Percentiles rank a stretch among this genome's conserved stretches.
These are phyloP conservation scores for Caretta caretta DNA, from an alignment of 2,113 vertebrate species.

Conservation along the genomic window DNA sequence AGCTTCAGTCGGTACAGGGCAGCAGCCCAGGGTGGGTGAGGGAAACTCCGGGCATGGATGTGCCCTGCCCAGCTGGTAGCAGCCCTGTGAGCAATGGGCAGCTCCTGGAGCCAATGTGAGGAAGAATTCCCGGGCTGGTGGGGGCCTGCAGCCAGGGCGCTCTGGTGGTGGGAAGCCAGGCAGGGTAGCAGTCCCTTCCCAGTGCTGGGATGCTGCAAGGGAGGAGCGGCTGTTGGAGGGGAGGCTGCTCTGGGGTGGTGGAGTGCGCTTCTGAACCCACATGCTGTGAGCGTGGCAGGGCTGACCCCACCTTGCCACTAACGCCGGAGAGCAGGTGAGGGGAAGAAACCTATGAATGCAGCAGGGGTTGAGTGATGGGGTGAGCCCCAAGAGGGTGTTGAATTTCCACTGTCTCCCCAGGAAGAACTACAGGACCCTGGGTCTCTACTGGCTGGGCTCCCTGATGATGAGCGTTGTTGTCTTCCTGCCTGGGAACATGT, in stretches of 20 bases:
- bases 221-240: background rate
- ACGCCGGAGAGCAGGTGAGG: background rate
- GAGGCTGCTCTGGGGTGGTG: background rate
- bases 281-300: too few relatives aligned
- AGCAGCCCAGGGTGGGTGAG: background rate
- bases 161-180: background rate
- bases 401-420: constrained; percentile 64
- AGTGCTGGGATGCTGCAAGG: background rate
- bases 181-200: too few relatives aligned
- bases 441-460: constrained; percentile 94
- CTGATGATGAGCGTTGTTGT: constrained; percentile 88
- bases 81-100: background rate
- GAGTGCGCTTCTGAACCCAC: too few relatives aligned
- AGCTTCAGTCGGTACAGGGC: background rate
- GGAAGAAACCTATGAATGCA: background rate
- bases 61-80: background rate
- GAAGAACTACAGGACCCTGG: constrained; percentile 85
- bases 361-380: background rate
- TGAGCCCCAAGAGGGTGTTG: background rate
- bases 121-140: too few relatives aligned
- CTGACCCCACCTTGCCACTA: too few relatives aligned
- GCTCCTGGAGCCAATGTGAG: too few relatives aligned
- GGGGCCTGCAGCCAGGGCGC: too few relatives aligned
- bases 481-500: constrained; percentile 87
- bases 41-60: background rate